Evolutionary conservation across 35 echinoderm and acorn worm genomes (phyloP), one percentile per base, ranked within the genome.

Genomic region (Ophioderma brevispina): DNA sequence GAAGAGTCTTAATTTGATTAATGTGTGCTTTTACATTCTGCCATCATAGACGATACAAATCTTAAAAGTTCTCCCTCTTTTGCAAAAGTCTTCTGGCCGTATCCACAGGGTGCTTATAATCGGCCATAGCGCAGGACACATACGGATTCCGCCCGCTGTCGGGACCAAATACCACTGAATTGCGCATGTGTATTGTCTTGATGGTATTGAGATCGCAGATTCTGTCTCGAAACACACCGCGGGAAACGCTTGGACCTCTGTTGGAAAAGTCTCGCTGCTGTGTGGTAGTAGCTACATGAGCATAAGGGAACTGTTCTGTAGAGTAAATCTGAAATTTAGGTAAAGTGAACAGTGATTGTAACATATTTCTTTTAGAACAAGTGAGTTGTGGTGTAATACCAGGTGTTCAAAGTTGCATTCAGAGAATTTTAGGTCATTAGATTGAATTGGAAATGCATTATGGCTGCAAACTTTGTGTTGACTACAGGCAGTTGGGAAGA

Each of bases 101-200:
- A 28, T 63, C 83, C 0, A 55, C 55, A 64, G 83, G 83, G 55
- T 85, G 32, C 23, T 59, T 52, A 40, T 85, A 85, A 30, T 85
- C 49, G 21, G 52, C 83, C 32, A 64, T 52, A 0, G 83, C 83
- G 35, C 43, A 37, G 23, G 83, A 85, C 25, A 75, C 49, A 59
- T 64, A 85, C 37, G 36, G 36, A 55, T 33, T 25, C 13, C 32
- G 46, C 13, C 83, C 37, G 25, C 83, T 59, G 17, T 36, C 25
- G 21, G 83, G 83, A 23, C 83, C 83, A 34, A 85, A 85, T 55
- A 85, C 83, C 0, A 85, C 83, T 23, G 83, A 85, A 37, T 85
- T 85, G 25, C 63, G 83, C 52, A 85, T 75, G 52, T 85, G 83
- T 21, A 85, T 52, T 13, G 55, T 85, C 55, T 85, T 85, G 52